Evolutionary conservation across 2,113 vertebrate species (phyloP).

Genomic region (Tympanuchus pallidicinctus): DNA sequence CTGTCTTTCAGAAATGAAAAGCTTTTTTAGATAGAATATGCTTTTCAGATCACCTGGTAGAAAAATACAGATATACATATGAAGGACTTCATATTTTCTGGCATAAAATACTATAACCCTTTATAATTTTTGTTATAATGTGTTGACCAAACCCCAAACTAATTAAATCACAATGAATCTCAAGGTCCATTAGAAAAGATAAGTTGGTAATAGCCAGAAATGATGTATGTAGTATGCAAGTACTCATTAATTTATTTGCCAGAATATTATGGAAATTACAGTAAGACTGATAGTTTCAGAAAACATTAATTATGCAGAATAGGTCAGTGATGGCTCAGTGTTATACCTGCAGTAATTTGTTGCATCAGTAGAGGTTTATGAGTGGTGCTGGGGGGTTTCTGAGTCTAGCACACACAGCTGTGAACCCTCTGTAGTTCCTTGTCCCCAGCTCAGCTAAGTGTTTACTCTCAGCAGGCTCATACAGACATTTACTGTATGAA

Average conservation of each 20-base stretch:
- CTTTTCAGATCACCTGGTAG: background rate
- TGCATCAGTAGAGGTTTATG: background rate
- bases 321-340: background rate
- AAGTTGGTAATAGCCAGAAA: background rate
- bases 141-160: background rate
- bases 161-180: background rate
- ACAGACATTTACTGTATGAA: too few relatives aligned
- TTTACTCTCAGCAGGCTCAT: background rate
- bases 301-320: background rate
- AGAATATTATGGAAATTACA: conserved; percentile 1
- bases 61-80: background rate
- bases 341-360: background rate
- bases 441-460: background rate
- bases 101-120: too few relatives aligned
- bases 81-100: background rate
- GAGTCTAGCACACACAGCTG: background rate
- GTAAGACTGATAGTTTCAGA: background rate
- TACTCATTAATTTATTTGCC: background rate
- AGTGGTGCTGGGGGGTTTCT: background rate
- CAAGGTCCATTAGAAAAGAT: background rate
- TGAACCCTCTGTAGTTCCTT: too few relatives aligned
- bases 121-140: background rate
- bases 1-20: background rate
- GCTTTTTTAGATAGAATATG: background rate
- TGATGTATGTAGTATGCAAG: background rate